Base-by-base conservation (phyloP, 2,888 invertebrate species). In the Diplolepis rosae region DNA sequence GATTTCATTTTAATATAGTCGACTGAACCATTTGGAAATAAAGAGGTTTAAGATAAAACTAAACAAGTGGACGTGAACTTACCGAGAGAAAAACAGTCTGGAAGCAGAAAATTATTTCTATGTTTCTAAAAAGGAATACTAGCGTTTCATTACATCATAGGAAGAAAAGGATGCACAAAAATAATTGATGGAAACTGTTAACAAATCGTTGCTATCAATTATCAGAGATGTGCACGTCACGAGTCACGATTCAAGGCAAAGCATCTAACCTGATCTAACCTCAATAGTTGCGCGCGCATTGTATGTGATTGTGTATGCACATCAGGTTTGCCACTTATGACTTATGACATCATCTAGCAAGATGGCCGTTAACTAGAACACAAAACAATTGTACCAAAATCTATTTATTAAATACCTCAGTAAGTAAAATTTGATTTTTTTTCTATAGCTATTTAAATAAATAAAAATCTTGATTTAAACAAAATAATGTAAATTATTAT, bases 231-330 rank as follows among this genome's bases (percentile, higher is more conserved):
- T 80, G 77, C 76, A 79, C 71, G 79, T 75, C 77, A 71, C 72
- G 70, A 75, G 67, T 80, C 76, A 78, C 77, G 77, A 75, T 70
- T n/a, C n/a, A n/a, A n/a, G n/a, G n/a, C n/a, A n/a, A n/a, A n/a
- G n/a, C n/a, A n/a, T n/a, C n/a, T 50, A 72, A 68, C 48, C 65
- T 30, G 69, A 77, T 77, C 74, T 83, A 83, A 83, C 83, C 83
- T 48, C 78, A 65, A 78, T 77, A 61, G 75, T 9, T 84, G 84
- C 83, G 84, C 78, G 78, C 83, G 84, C 84, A 84, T 1, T 18
- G n/a, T n/a, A n/a, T n/a, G n/a, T n/a, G n/a, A n/a, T n/a, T n/a
- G n/a, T n/a, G n/a, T n/a, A n/a, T n/a, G n/a, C n/a, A n/a, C n/a
- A n/a, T n/a, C n/a, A n/a, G n/a, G n/a, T n/a, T n/a, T n/a, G n/a